Evolutionary conservation across 2,797 vertebrate genomes (phyloP).

Genomic region (Choloepus didactylus): DNA sequence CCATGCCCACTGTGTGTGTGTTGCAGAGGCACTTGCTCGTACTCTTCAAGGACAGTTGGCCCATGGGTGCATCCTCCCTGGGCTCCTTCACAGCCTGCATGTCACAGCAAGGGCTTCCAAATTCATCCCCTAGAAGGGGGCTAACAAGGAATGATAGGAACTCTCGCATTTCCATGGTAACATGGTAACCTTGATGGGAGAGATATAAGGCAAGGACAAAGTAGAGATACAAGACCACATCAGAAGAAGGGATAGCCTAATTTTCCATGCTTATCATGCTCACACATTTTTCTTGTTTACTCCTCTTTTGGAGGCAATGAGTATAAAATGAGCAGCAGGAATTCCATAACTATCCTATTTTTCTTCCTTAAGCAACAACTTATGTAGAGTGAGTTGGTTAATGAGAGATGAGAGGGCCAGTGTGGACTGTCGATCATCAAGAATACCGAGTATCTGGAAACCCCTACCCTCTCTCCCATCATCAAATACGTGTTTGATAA

Average conservation of each 20-base stretch:
- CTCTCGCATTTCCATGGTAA: neutral
- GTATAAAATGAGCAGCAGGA: neutral
- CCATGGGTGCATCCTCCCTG: neutral
- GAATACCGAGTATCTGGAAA: neutral
- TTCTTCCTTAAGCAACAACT: neutral
- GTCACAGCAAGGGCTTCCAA: neutral
- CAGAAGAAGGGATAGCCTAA: neutral
- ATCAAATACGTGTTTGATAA: constrained; percentile 24
- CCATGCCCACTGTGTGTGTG: neutral
- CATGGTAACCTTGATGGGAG: neutral
- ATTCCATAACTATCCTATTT: neutral
- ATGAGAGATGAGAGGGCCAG: neutral
- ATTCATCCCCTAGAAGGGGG: neutral
- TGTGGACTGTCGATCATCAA: neutral
- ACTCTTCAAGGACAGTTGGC: neutral
- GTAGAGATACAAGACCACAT: neutral
- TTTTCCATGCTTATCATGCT: neutral
- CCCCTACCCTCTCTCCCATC: neutral
- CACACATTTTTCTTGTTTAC: neutral
- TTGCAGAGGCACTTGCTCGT: neutral
- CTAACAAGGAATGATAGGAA: neutral
- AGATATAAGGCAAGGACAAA: neutral
- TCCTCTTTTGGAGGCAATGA: neutral
- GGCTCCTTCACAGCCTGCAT: neutral
- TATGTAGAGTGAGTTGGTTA: neutral